These are phyloP conservation scores for Onthophagus sagittarius DNA, from an alignment of 2,888 invertebrate species.

Conservation along the genomic window DNA sequence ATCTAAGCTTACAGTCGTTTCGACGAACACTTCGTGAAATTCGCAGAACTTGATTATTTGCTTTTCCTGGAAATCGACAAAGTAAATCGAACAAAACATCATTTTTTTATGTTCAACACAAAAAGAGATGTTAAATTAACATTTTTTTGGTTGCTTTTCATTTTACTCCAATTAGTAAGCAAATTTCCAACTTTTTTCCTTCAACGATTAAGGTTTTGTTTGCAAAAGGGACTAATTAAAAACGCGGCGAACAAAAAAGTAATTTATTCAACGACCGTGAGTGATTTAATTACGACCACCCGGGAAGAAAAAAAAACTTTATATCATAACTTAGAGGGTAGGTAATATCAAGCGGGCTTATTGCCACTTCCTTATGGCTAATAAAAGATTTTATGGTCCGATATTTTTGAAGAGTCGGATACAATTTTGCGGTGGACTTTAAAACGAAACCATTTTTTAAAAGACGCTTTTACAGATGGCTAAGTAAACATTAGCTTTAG, in stretches of 20 bases:
- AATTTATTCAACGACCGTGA: neutral
- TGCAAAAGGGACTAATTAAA: neutral
- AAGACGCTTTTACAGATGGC: neutral
- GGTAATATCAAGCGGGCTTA: neutral
- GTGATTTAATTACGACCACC: neutral
- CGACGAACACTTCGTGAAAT: neutral
- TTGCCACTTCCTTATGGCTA: neutral
- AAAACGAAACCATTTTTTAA: neutral
- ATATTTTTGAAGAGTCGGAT: neutral
- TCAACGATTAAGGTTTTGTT: neutral
- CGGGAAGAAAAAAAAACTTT: neutral
- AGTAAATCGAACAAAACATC: too few relatives aligned
- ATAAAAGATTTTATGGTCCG: neutral
- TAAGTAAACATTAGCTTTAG: neutral
- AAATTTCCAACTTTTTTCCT: neutral
- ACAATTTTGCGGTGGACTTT: neutral
- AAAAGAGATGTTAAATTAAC: neutral
- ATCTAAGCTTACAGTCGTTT: too few relatives aligned
- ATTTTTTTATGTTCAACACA: too few relatives aligned
- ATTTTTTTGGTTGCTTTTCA: neutral
- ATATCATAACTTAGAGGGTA: neutral
- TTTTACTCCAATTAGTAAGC: neutral
- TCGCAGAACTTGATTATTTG: neutral
- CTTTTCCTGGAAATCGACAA: too few relatives aligned
- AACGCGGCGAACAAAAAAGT: neutral